Percentiles rank a stretch among this genome's conserved stretches.
phyloP scores from a whole-genome alignment of 2,888 invertebrate genomes.

The Amblyjoppa fuscipennis region DNA sequence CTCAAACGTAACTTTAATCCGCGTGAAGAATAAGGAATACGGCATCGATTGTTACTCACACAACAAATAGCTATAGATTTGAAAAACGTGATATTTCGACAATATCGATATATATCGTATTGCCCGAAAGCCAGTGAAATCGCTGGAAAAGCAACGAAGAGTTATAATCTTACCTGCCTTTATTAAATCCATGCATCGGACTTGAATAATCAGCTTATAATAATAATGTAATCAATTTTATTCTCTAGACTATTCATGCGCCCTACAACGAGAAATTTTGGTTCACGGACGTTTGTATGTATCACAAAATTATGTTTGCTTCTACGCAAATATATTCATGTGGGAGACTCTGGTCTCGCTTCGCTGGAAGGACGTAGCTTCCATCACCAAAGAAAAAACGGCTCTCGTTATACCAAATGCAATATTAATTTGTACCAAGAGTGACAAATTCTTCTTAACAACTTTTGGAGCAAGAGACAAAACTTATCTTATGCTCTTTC shows the following conservation, averaged over 20 bases:
- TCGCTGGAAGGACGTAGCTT: slow-evolving; percentile 95
- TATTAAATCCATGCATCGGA: background rate
- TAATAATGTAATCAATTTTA: slow-evolving; percentile 10
- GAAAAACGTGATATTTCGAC: background rate
- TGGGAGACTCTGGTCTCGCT: slow-evolving; percentile 97
- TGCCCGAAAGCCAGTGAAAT: background rate
- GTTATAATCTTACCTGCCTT: background rate
- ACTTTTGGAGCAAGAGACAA: slow-evolving; percentile 98
- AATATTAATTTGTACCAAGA: slow-evolving; percentile 93
- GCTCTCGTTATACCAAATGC: slow-evolving; percentile 98
- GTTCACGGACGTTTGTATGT: slow-evolving; percentile 98
- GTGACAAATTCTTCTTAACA: slow-evolving; percentile 96
- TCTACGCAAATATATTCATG: slow-evolving; percentile 98
- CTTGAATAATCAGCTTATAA: background rate
- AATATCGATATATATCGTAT: background rate
- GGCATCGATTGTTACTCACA: background rate
- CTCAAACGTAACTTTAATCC: background rate
- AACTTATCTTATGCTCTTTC: slow-evolving; percentile 97
- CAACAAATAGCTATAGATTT: background rate
- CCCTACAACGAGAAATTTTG: slow-evolving; percentile 97
- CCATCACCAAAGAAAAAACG: slow-evolving; percentile 98
- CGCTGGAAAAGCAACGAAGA: background rate
- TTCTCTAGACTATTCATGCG: slow-evolving; percentile 97
- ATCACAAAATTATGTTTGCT: slow-evolving; percentile 97
- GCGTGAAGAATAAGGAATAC: too few relatives aligned